These are phyloP conservation scores for Leptopilina boulardi DNA, from an alignment of 1,140 invertebrate species.

Conservation along the genomic window DNA sequence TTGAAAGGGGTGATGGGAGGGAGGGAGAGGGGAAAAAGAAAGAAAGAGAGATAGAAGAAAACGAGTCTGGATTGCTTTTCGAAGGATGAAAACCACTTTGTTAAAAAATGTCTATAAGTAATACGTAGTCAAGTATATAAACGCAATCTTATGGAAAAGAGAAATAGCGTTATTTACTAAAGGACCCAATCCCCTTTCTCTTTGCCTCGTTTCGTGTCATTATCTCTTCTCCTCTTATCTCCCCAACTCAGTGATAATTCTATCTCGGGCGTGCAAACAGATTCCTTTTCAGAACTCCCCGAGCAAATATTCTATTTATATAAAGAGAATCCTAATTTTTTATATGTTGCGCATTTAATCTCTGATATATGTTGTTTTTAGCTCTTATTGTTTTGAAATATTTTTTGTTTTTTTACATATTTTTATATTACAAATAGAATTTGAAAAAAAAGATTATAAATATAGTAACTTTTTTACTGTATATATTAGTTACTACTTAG, in stretches of 20 bases:
- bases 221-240: slow-evolving; percentile 25
- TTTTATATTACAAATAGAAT: too few relatives aligned
- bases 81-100: neutral
- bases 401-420: too few relatives aligned
- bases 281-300: neutral
- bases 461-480: too few relatives aligned
- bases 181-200: slow-evolving; percentile 22
- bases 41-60: neutral
- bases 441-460: too few relatives aligned
- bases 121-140: neutral
- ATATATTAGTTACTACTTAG: too few relatives aligned
- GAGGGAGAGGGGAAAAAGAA: neutral
- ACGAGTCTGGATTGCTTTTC: slow-evolving; percentile 5
- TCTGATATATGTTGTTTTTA: too few relatives aligned
- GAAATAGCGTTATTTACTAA: slow-evolving; percentile 16
- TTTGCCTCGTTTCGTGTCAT: neutral
- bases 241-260: neutral
- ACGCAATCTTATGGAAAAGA: neutral
- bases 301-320: slow-evolving; percentile 22
- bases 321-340: neutral
- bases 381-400: too few relatives aligned
- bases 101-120: slow-evolving; percentile 14
- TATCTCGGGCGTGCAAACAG: slow-evolving; percentile 8
- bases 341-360: neutral
- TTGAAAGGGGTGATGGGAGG: neutral